Evolutionary conservation across 2,888 invertebrate species (phyloP).

Genomic region (Hirudinaria manillensis): DNA sequence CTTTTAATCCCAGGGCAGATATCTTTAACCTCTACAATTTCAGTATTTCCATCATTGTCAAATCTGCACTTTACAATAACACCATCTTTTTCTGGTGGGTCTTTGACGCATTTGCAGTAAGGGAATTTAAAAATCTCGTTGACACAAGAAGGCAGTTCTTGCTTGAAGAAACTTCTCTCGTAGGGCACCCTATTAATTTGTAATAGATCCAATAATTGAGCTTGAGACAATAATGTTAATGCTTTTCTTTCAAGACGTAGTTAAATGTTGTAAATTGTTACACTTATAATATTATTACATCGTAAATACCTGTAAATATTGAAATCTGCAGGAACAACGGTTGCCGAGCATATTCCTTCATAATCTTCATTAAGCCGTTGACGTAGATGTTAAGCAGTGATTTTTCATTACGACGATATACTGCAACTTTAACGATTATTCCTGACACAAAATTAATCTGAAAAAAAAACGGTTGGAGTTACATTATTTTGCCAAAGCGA

Average conservation of each 20-base stretch:
- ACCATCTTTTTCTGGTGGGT: not conserved
- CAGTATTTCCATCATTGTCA: not conserved
- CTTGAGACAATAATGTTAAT: too few species aligned
- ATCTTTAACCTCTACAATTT: not conserved
- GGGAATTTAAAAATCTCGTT: not conserved
- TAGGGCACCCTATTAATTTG: not conserved
- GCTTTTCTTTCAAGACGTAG: too few species aligned
- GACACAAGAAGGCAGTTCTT: not conserved
- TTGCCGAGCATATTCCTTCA: not conserved
- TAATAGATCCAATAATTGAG: too few species aligned
- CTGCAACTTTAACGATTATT: not conserved
- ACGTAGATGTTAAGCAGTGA: not conserved
- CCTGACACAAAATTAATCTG: slow-evolving; percentile 10
- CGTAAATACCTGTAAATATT: not conserved
- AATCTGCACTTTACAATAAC: not conserved
- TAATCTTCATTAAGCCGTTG: slow-evolving; percentile 11
- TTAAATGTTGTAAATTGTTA: not conserved
- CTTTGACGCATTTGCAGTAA: not conserved
- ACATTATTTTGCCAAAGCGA: too few species aligned
- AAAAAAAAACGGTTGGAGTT: not conserved
- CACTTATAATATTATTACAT: not conserved
- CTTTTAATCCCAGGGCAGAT: not conserved
- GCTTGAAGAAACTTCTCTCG: not conserved
- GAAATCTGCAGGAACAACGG: not conserved
- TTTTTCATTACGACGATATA: not conserved